Evolutionary conservation across 1,140 invertebrate genomes (phyloP), one percentile per base, ranked within the genome.

Genomic region (Tribolium castaneum): DNA sequence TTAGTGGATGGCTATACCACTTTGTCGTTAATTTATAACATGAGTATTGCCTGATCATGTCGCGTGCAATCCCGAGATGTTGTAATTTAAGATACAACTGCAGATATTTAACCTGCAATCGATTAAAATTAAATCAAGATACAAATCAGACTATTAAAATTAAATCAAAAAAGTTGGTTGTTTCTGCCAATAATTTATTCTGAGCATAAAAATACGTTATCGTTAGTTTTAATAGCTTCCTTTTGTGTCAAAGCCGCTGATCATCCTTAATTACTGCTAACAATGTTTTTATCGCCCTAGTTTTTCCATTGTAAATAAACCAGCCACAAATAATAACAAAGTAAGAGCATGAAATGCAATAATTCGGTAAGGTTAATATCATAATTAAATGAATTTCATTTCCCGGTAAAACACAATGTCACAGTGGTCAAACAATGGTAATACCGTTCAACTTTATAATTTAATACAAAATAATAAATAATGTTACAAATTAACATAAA

Each of bases 401-500:
- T 76, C 74, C 74, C 59, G 74, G 74, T 76, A 62, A 66, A 76
- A 76, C 54, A 76, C 74, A 76, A 76, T 76, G 54, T 62, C 74
- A 76, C 54, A 76, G 30, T 62, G 54, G 54, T 62, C 74, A 51
- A 76, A 76, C 74, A 76, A 76, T 76, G 35, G 52, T 76, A 22
- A 76, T 66, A 73, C 54, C 74, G 39, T 76, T 76, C 74, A 76
- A 76, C 74, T 76, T 76, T 76, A 49, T 76, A 76, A 76, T 76
- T 76, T 76, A 76, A 76, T 76, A 76, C 74, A 76, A 76, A 76
- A 76, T 76, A 76, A 76, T 76, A 76, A 76, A 76, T 75, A 76
- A 76, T 66, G 54, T 66, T 76, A 30, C 51, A 76, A 66, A 76
- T 76, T 76, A 76, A 51, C 35, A 66, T 62, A 76, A 59, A 49